A percentile compares a stretch with the other conserved stretches of the same genome.
phyloP scores from a whole-genome alignment of 2,797 vertebrate genomes.

The Lepilemur septentrionalis region DNA sequence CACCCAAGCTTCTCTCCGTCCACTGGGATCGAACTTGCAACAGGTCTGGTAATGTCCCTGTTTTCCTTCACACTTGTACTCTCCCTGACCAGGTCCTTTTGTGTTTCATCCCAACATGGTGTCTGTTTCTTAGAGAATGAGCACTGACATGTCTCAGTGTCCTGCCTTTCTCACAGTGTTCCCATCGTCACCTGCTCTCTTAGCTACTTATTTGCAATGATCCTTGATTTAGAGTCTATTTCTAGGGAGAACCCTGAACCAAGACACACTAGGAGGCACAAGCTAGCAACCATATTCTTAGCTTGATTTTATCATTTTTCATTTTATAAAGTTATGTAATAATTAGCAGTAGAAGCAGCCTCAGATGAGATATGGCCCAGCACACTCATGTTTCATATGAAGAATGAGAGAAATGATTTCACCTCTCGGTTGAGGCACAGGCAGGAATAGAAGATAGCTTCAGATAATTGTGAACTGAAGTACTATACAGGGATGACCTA shows the following conservation, averaged over 20 bases:
- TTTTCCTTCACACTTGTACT: not conserved
- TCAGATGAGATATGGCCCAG: not conserved
- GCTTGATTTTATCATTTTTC: not conserved
- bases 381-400: rapidly evolving
- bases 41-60: not conserved
- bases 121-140: not conserved
- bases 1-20: not conserved
- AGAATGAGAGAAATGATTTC: too few relatives aligned
- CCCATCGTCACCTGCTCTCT: not conserved
- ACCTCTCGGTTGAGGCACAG: rapidly evolving
- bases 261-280: not conserved
- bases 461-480: too few relatives aligned
- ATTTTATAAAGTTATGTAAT: not conserved
- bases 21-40: rapidly evolving
- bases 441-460: not conserved
- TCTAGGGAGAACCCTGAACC: not conserved
- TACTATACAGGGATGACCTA: not conserved
- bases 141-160: rapidly evolving
- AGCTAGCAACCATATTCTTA: not conserved
- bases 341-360: not conserved
- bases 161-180: too few relatives aligned
- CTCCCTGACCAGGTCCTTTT: too few relatives aligned
- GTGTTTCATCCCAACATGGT: rapidly evolving
- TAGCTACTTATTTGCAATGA: rapidly evolving
- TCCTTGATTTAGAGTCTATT: not conserved